phyloP scores from a whole-genome alignment of 2,113 vertebrate genomes.

The Noturus placidus region DNA sequence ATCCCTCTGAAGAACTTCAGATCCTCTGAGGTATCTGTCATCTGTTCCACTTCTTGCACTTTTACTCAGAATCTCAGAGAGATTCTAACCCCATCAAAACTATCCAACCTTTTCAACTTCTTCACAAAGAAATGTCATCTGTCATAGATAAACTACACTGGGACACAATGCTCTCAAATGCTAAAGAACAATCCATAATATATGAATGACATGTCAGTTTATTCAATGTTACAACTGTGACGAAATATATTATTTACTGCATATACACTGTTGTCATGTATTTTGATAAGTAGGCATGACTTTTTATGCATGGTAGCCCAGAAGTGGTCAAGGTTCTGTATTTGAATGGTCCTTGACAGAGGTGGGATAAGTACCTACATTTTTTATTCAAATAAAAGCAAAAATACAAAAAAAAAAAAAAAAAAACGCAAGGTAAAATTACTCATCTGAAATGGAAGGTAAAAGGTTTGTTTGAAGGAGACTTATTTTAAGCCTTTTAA shows the following conservation, averaged over 20 bases:
- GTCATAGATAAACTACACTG: not conserved
- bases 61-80: slow-evolving; percentile 12
- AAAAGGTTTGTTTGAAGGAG: not conserved
- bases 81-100: slow-evolving; percentile 20
- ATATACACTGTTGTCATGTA: not conserved
- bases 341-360: not conserved
- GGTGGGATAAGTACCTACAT: not conserved
- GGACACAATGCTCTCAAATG: not conserved
- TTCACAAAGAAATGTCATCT: not conserved
- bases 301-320: not conserved
- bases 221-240: not conserved
- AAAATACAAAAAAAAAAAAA: no score
- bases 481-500: no score
- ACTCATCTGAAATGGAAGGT: not conserved
- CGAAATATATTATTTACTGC: not conserved
- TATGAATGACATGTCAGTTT: not conserved
- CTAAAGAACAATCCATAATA: not conserved
- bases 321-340: not conserved
- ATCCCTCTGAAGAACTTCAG: slow-evolving; percentile 20
- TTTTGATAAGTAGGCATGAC: not conserved
- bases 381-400: not conserved
- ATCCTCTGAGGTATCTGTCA: slow-evolving; percentile 30
- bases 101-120: not conserved
- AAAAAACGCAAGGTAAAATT: not conserved
- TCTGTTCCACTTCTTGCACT: slow-evolving; percentile 40